Conservation (phyloP, 2,797 vertebrate species). For the Clarias platycephalus region DNA sequence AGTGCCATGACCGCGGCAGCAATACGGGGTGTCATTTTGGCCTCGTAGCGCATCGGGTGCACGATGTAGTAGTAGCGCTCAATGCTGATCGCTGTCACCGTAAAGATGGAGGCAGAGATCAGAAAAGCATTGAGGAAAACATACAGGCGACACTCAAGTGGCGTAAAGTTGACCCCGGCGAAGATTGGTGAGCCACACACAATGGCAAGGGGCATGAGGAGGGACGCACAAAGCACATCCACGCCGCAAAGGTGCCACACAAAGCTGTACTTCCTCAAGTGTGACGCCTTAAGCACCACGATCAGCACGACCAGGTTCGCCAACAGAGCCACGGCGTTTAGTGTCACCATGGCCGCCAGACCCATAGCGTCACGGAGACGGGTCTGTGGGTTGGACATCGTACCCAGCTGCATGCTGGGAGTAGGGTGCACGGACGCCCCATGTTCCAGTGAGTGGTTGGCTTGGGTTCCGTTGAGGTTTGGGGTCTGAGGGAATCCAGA, state of each 20-base stretch:
- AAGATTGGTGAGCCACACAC: conserved; percentile 86
- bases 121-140: conserved; percentile 90
- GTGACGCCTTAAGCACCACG: conserved; percentile 83
- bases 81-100: conserved; percentile 86
- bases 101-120: conserved; percentile 88
- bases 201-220: conserved; percentile 91
- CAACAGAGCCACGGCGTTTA: conserved; percentile 82
- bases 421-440: conserved; percentile 61
- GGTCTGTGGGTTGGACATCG: conserved; percentile 62
- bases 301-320: conserved; percentile 83
- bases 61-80: conserved; percentile 92
- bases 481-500: conserved; percentile 50
- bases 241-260: conserved; percentile 89
- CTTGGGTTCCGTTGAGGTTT: conserved; percentile 46
- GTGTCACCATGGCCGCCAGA: conserved; percentile 81
- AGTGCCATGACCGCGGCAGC: conserved; percentile 79
- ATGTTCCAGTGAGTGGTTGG: conserved; percentile 63
- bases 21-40: conserved; percentile 84
- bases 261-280: conserved; percentile 86
- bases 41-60: conserved; percentile 90
- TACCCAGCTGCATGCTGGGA: conserved; percentile 70
- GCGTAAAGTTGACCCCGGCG: conserved; percentile 82
- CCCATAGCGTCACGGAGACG: conserved; percentile 74
- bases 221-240: conserved; percentile 87
- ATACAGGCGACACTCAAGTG: conserved; percentile 84